Conservation (phyloP, 2,797 vertebrate genomes). For the Darevskia mixta region DNA sequence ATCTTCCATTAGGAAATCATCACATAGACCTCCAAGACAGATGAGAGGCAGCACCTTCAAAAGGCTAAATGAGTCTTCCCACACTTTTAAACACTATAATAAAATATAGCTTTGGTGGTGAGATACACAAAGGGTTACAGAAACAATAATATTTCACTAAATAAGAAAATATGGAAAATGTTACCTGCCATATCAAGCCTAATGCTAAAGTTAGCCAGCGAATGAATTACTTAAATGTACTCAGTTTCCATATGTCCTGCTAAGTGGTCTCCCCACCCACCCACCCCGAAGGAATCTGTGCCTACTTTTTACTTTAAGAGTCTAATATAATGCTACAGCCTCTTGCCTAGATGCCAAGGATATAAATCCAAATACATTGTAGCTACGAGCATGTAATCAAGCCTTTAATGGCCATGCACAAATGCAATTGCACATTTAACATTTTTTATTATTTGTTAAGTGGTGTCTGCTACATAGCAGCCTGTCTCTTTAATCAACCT, state of each 20-base stretch:
- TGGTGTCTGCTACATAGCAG: not conserved
- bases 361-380: slow-evolving; percentile 47
- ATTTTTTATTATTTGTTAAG: slow-evolving; percentile 36
- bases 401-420: slow-evolving; percentile 4
- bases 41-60: not conserved
- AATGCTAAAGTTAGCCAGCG: not conserved
- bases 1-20: too few species aligned
- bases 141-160: not conserved
- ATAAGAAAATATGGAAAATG: not conserved
- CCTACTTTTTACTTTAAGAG: slow-evolving; percentile 20
- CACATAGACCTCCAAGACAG: not conserved
- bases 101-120: not conserved
- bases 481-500: not conserved
- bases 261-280: slow-evolving; percentile 17
- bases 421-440: slow-evolving; percentile 45
- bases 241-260: not conserved
- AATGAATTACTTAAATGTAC: not conserved
- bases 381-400: slow-evolving; percentile 29
- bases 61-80: not conserved
- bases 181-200: not conserved
- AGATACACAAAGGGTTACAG: not conserved
- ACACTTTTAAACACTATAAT: not conserved
- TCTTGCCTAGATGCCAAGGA: slow-evolving; percentile 17
- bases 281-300: slow-evolving; percentile 3
- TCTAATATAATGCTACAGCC: slow-evolving; percentile 38